Percentiles rank a stretch among this genome's conserved stretches.
Conservation (phyloP, 2,113 vertebrate species). For the Ceuthmochares aereus region DNA sequence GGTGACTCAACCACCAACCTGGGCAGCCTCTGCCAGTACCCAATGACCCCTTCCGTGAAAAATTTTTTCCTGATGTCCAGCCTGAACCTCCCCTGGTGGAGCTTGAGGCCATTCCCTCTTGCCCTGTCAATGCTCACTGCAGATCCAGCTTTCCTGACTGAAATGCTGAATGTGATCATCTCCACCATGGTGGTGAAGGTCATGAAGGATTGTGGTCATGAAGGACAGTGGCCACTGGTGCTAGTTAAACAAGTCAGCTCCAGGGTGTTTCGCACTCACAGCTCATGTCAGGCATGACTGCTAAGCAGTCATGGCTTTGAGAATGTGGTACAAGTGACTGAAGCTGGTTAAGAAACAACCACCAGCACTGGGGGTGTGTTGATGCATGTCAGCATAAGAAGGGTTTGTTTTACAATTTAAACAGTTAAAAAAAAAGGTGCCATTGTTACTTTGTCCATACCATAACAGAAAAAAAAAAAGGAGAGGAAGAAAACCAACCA, state of each 20-base stretch:
- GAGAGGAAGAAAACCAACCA: background rate
- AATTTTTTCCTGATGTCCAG: too few species aligned
- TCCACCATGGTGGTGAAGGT: too few species aligned
- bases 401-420: background rate
- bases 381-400: background rate
- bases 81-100: too few species aligned
- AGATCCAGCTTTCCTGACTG: background rate
- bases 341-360: background rate
- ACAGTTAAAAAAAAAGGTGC: background rate
- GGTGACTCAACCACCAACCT: too few species aligned
- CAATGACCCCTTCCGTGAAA: too few species aligned
- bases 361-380: fast-evolving
- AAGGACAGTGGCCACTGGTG: background rate
- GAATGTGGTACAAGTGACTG: fast-evolving
- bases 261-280: background rate
- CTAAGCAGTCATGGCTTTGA: background rate
- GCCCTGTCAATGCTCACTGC: background rate
- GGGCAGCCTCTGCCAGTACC: too few species aligned
- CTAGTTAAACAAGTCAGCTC: background rate
- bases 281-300: fast-evolving
- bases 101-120: too few species aligned
- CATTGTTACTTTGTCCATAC: background rate
- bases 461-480: background rate
- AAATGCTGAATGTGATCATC: background rate
- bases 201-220: too few species aligned